phyloP scores from a whole-genome alignment of 35 echinoderm and acorn worm species.

The Apostichopus californicus region DNA sequence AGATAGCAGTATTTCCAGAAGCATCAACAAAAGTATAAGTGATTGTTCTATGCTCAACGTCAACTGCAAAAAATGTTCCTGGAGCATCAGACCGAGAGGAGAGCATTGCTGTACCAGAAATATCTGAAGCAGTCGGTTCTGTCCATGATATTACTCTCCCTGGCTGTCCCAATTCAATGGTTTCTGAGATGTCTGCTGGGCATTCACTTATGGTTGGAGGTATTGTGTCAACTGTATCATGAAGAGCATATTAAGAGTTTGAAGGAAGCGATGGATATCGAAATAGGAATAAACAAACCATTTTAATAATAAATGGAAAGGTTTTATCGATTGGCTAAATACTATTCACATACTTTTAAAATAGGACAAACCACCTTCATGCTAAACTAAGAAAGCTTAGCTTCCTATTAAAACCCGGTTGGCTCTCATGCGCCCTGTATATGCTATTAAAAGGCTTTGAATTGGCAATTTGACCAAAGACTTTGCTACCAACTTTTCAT shows the following conservation, averaged over 20 bases:
- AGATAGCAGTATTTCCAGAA: background rate
- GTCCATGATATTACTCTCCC: background rate
- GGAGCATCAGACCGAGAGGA: background rate
- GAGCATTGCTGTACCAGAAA: background rate
- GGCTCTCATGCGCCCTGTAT: too few species aligned
- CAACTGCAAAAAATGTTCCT: background rate
- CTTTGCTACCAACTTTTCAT: too few species aligned
- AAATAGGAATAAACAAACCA: too few species aligned
- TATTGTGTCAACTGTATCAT: constrained; percentile 15
- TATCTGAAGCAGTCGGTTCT: constrained; percentile 19
- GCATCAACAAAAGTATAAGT: background rate
- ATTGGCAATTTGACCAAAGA: too few species aligned
- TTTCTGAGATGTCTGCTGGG: background rate
- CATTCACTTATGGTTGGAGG: background rate
- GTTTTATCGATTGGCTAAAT: too few species aligned
- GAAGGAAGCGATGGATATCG: too few species aligned
- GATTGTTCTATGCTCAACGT: background rate
- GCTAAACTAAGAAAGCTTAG: too few species aligned
- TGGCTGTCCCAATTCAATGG: background rate
- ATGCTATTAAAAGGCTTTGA: too few species aligned
- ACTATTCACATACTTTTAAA: too few species aligned
- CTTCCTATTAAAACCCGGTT: too few species aligned
- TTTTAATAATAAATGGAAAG: too few species aligned
- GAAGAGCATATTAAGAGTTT: background rate
- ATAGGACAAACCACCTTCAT: too few species aligned